Evolutionary conservation across 2,888 invertebrate species (phyloP), one percentile per base, ranked within the genome.

Genomic region (Ormyrus rosae): DNA sequence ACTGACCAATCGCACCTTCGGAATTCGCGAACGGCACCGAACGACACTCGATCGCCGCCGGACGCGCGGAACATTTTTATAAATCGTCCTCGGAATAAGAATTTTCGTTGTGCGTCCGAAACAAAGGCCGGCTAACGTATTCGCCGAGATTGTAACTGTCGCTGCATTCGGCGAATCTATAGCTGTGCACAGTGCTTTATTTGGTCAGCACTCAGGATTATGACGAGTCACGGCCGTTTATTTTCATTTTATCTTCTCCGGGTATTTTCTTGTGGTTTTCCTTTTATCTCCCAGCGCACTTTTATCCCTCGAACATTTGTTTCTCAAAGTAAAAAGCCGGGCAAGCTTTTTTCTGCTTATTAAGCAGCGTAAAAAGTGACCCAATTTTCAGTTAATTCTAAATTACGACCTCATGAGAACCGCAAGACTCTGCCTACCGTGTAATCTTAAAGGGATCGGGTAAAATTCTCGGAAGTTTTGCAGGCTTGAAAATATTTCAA

Each of bases 1-100:
- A 82, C 79, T 76, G 75, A 11, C 70, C 70, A 55, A 75, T 76
- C 65, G 78, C 78, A 50, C 69, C 69, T 71, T 48, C 60, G 75
- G 70, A 75, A 79, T 79, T 63, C 69, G 13, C 13, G 13, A 13
- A 13, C 13, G 0, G 13, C 13, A 13, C 13, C 13, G 19, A 19
- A 19, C 19, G 19, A 19, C 19, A 51, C 10, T 5, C 10, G 68
- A 8, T n/a, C 51, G n/a, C 13, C 13, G 19, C 13, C 64, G 45
- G 19, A 46, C 45, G 55, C 72, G 19, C 19, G 13, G 7, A 65
- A 51, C 63, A 34, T 45, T 10, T 45, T 10, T 19, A 19, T 19
- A 19, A 19, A 19, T 19, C 1, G 1, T 19, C 19, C 10, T 34
- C 53, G 53, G 10, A 45, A 19, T 19, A 19, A 19, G 19, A 19